phyloP scores from a whole-genome alignment of 2,797 vertebrate species.

The Channallabes apus region DNA sequence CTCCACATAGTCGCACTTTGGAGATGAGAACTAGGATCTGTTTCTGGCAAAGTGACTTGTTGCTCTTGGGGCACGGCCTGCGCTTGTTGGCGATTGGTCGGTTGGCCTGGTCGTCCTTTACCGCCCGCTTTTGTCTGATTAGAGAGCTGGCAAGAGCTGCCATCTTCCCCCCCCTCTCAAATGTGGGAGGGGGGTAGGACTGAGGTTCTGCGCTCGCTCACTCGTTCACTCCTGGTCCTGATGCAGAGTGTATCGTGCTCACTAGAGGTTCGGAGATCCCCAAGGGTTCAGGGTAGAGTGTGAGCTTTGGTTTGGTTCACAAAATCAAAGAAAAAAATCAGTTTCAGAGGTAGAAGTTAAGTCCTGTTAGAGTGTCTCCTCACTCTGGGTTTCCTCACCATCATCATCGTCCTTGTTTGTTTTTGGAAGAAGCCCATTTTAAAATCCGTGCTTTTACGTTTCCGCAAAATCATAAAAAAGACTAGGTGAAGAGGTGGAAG shows the following conservation, averaged over 20 bases:
- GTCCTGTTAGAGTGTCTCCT: slow-evolving; percentile 47
- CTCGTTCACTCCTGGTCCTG: background rate
- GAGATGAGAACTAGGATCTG: slow-evolving; percentile 88
- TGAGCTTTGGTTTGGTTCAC: slow-evolving; percentile 32
- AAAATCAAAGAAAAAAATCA: background rate
- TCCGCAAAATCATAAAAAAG: slow-evolving; percentile 28
- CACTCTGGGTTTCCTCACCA: slow-evolving; percentile 45
- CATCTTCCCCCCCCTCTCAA: slow-evolving; percentile 83
- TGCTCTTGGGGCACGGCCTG: slow-evolving; percentile 86
- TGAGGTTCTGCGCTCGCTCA: background rate
- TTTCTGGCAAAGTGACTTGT: slow-evolving; percentile 91
- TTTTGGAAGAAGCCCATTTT: background rate
- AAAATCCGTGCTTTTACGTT: slow-evolving; percentile 37
- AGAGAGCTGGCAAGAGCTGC: slow-evolving; percentile 91
- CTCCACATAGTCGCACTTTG: slow-evolving; percentile 86
- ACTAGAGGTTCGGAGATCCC: background rate
- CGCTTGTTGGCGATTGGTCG: slow-evolving; percentile 83
- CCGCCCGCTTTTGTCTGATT: slow-evolving; percentile 90
- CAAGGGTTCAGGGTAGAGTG: background rate
- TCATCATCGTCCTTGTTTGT: slow-evolving; percentile 26
- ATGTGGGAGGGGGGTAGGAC: slow-evolving; percentile 75
- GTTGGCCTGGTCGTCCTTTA: slow-evolving; percentile 83
- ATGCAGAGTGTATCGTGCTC: background rate
- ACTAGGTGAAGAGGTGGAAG: slow-evolving; percentile 12
- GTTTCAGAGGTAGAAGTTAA: slow-evolving; percentile 41